Evolutionary conservation across 2,888 invertebrate genomes (phyloP).

Genomic region (Pammene aurita): DNA sequence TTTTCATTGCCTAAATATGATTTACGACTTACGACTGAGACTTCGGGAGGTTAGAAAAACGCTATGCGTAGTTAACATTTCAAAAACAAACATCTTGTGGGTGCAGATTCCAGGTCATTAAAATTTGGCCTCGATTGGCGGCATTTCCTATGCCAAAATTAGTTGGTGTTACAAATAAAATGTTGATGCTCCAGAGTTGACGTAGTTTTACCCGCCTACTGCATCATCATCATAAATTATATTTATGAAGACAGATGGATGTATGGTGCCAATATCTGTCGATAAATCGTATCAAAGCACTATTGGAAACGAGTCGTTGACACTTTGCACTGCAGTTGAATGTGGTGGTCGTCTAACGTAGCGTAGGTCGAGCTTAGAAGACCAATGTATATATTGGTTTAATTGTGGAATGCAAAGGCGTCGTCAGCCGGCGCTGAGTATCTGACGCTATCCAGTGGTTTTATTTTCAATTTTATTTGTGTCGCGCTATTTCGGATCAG

Average conservation of each 20-base stretch:
- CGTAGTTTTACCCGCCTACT: constrained; percentile 31
- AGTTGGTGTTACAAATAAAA: constrained; percentile 35
- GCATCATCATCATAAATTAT: constrained; percentile 31
- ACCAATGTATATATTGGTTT: constrained; percentile 55
- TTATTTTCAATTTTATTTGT: constrained; percentile 83
- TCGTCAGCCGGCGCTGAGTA: constrained; percentile 65
- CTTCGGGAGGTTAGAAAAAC: constrained; percentile 45
- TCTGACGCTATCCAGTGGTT: constrained; percentile 78
- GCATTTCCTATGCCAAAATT: constrained; percentile 58
- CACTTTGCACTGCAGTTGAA: constrained; percentile 38
- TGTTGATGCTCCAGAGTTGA: constrained; percentile 40
- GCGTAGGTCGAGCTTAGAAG: constrained; percentile 47
- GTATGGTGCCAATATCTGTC: constrained; percentile 24
- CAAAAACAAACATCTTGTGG: constrained; percentile 47
- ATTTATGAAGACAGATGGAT: constrained; percentile 23
- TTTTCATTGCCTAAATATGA: constrained; percentile 31
- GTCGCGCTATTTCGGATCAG: constrained; percentile 81
- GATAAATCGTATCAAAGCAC: constrained; percentile 24
- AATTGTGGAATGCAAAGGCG: constrained; percentile 62
- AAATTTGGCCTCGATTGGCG: constrained; percentile 58
- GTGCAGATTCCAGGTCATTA: constrained; percentile 51
- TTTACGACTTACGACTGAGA: constrained; percentile 43
- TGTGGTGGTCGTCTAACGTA: constrained; percentile 19
- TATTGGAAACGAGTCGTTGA: constrained; percentile 35
- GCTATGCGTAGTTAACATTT: constrained; percentile 45